Conservation (phyloP, 2,113 vertebrate species). For the Ciconia stormi region DNA sequence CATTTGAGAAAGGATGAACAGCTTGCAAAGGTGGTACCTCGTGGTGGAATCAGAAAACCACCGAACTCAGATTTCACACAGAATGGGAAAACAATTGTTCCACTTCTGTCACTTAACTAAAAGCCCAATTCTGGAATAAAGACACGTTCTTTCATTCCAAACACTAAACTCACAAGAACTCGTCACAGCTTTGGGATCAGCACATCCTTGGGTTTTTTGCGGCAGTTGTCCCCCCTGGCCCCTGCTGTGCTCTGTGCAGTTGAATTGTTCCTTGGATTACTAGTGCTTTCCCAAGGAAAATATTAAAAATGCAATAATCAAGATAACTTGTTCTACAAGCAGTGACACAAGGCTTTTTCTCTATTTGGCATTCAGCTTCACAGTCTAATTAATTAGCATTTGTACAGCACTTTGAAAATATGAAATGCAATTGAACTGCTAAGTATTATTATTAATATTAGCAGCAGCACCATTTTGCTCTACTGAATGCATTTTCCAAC, state of each 20-base stretch:
- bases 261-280: not conserved
- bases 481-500: slow-evolving; percentile 15
- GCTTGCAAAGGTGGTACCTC: not conserved
- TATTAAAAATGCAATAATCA: slow-evolving; percentile 12
- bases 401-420: slow-evolving; percentile 41
- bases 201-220: not conserved
- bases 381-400: slow-evolving; percentile 56
- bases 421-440: slow-evolving; percentile 41
- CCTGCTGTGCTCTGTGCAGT: not conserved
- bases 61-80: fast-evolving
- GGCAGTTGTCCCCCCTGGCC: not conserved
- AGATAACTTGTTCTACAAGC: slow-evolving; percentile 37
- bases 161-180: not conserved
- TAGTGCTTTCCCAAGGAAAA: not conserved
- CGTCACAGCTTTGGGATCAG: not conserved
- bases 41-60: not conserved
- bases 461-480: slow-evolving; percentile 26
- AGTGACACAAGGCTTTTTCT: not conserved
- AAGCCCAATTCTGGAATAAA: not conserved
- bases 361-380: slow-evolving; percentile 24
- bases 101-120: not conserved
- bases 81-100: not conserved
- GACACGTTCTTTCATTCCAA: not conserved
- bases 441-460: slow-evolving; percentile 56
- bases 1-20: not conserved